Evolutionary conservation across 37 sponge, comb jelly and placozoan species (phyloP).

Genomic region (Aphrocallistes beatrix): DNA sequence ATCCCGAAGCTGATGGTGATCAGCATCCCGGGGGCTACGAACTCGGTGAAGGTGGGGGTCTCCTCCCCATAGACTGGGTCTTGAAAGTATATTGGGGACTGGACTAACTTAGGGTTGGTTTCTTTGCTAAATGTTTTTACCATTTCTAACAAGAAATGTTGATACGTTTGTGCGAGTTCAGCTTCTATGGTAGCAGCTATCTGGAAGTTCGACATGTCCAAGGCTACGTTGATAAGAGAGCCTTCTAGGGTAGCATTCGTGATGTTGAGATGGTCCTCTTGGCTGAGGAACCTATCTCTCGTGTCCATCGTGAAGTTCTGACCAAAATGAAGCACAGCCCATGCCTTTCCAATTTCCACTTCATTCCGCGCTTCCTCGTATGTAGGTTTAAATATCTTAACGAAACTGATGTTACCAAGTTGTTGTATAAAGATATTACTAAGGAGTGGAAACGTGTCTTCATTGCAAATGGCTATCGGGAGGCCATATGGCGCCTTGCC

Average conservation of each 20-base stretch:
- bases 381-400: not conserved
- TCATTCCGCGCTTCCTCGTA: conserved; percentile 27
- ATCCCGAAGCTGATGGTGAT: conserved; percentile 61
- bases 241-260: not conserved
- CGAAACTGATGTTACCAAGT: conserved; percentile 23
- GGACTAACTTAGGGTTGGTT: not conserved
- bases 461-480: conserved; percentile 26
- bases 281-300: not conserved
- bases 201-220: conserved; percentile 41
- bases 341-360: conserved; percentile 45
- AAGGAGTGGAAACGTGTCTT: conserved; percentile 16
- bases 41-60: conserved; percentile 54
- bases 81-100: not conserved
- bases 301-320: conserved; percentile 41
- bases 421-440: not conserved
- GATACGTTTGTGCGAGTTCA: not conserved
- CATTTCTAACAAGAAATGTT: not conserved
- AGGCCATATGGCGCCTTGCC: conserved; percentile 33
- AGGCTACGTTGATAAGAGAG: conserved; percentile 22
- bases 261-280: not conserved
- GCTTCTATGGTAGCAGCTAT: not conserved
- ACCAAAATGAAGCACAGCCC: conserved; percentile 35
- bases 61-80: conserved; percentile 53
- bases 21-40: conserved; percentile 65
- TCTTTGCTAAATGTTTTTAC: not conserved